phyloP scores from a whole-genome alignment of 30 jellyfish, hydroid and myxozoan species.

The Phacellophora camtschatica region DNA sequence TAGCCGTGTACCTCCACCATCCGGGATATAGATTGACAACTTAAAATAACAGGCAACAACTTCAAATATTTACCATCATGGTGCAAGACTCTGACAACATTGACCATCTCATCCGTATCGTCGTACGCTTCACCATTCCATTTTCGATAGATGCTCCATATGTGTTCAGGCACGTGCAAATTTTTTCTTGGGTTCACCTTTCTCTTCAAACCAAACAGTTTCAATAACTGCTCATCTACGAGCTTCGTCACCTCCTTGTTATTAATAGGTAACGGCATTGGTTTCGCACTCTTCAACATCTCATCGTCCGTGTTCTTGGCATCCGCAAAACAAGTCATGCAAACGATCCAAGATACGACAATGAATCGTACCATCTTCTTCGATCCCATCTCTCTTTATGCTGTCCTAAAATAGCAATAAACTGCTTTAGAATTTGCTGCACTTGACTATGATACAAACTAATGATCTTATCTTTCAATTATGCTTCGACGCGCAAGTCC shows the following conservation, averaged over 20 bases:
- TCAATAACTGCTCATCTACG: constrained; percentile 63
- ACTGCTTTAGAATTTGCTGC: too few relatives aligned
- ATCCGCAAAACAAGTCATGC: too few relatives aligned
- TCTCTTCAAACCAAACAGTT: constrained; percentile 60
- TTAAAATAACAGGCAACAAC: neutral
- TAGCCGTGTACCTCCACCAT: neutral
- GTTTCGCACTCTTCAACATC: neutral
- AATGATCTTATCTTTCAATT: too few relatives aligned
- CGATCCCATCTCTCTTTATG: constrained; percentile 20
- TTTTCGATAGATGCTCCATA: constrained; percentile 63
- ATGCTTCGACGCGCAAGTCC: too few relatives aligned
- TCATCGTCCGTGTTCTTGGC: constrained; percentile 8
- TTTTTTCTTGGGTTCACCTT: constrained; percentile 46
- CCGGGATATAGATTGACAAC: neutral
- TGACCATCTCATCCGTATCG: constrained; percentile 60
- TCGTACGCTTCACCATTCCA: constrained; percentile 76
- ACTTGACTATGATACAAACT: too few relatives aligned
- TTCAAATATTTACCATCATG: constrained; percentile 58
- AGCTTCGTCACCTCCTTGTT: constrained; percentile 8
- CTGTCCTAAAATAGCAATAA: constrained; percentile 5
- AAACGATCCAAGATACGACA: neutral
- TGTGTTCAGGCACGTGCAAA: constrained; percentile 70
- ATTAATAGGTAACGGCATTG: constrained; percentile 51
- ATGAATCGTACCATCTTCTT: neutral
- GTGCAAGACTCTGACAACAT: constrained; percentile 64